Evolutionary conservation across 2,113 vertebrate genomes (phyloP), one percentile per base, ranked within the genome.

Genomic region (Phalacrocorax carbo): DNA sequence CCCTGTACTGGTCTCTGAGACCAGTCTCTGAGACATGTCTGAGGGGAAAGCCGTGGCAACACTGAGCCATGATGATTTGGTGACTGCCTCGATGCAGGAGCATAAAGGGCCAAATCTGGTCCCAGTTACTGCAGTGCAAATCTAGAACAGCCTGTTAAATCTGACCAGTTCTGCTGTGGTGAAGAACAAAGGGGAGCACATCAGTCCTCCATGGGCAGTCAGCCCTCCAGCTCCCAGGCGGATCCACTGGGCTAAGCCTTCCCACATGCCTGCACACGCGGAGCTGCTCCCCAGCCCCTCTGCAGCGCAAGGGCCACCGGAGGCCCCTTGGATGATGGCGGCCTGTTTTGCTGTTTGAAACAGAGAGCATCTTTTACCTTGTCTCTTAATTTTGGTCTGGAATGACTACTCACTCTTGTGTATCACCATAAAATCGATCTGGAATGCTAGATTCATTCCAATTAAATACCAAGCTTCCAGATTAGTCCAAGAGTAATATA

Each of bases 261-360:
- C 44, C 52, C 30, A 5, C 2, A 6, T 0, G 5, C 29, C 42
- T 12, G 3, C 76, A 18, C 8, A 2, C 3, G 11, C 78, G 30
- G 69, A 22, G 44, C 87, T 75, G 30, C 32, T 16, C 14, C 57
- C 49, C 82, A 71, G 46, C 42, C n/a, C 38, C 61, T 68, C 52
- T 60, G 61, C 62, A 57, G 52, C 52, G 49, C 30, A 60, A 80
- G 80, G 46, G 40, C 30, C 71, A 49, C 40, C 22, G 34, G 42
- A 58, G 34, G 29, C 7, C 42, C 42, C 32, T 69, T 6, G 30
- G 0, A 3, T 7, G 14, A 2, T 8, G 58, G 29, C 51, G 51
- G 16, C 55, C 95, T 21, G 0, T 64, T 66, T 78, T 69, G 51
- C 69, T 58, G 22, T 54, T 75, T 54, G 75, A 60, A 82, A 78